Percentiles rank a stretch among this genome's conserved stretches.
These are phyloP conservation scores for Leptopilina clavipes DNA, from an alignment of 1,140 invertebrate species.

Conservation along the genomic window DNA sequence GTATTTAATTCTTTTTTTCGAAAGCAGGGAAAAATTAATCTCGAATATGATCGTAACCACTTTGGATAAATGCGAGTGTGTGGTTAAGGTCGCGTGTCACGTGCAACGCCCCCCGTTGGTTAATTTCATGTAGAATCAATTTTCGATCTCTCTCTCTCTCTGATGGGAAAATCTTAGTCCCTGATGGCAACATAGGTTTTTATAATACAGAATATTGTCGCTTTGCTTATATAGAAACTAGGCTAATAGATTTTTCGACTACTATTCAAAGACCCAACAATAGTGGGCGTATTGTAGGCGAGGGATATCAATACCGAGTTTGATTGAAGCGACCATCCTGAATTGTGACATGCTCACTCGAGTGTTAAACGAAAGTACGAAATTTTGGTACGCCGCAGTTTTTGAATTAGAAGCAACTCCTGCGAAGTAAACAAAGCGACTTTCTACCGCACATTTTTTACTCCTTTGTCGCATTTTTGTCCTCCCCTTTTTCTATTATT, in stretches of 20 bases:
- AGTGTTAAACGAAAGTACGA: conserved; percentile 65
- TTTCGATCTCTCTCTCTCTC: background rate
- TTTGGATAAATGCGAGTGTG: conserved; percentile 59
- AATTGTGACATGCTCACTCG: conserved; percentile 72
- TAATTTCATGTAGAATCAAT: conserved; percentile 57
- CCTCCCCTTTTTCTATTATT: too few species aligned
- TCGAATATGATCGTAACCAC: conserved; percentile 64
- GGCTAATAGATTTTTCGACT: conserved; percentile 68
- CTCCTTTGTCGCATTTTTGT: conserved; percentile 34
- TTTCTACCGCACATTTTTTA: conserved; percentile 1
- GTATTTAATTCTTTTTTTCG: too few species aligned
- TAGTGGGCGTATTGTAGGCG: conserved; percentile 49
- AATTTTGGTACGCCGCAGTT: conserved; percentile 34
- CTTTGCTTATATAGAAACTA: conserved; percentile 41
- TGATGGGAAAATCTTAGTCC: background rate
- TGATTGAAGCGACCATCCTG: conserved; percentile 68
- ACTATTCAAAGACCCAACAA: conserved; percentile 53
- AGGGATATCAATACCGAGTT: conserved; percentile 70
- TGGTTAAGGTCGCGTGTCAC: conserved; percentile 69
- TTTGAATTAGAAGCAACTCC: conserved; percentile 38
- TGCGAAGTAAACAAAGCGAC: too few species aligned
- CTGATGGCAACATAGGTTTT: conserved; percentile 36
- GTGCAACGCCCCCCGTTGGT: conserved; percentile 57
- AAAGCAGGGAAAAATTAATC: conserved; percentile 66
- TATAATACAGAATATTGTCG: conserved; percentile 38